Percentiles rank a stretch among this genome's conserved stretches.
Evolutionary conservation across 2,888 invertebrate species (phyloP).

Genomic region (Trileptium ribeirensis): DNA sequence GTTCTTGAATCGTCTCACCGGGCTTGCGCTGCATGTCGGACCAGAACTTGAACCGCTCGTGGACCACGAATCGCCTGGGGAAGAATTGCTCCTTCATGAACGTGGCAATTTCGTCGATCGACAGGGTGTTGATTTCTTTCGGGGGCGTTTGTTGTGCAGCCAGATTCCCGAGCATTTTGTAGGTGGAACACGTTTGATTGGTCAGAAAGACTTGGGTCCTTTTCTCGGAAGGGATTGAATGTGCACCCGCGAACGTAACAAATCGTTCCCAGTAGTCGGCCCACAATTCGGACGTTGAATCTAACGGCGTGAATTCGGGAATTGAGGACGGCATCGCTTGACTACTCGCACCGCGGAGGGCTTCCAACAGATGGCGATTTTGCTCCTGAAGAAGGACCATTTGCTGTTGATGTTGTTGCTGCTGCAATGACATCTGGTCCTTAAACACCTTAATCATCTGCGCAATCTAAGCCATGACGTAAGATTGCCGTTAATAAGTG

Average conservation of each 20-base stretch:
- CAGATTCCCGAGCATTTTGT: neutral
- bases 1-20: slow-evolving; percentile 33
- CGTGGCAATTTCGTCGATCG: neutral
- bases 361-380: neutral
- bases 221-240: neutral
- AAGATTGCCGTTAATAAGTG: no score
- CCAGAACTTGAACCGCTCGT: slow-evolving; percentile 31
- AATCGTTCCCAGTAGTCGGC: slow-evolving; percentile 2
- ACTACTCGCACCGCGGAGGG: neutral
- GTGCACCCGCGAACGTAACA: neutral
- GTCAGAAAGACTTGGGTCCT: slow-evolving; percentile 13
- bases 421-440: neutral
- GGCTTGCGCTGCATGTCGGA: slow-evolving; percentile 31
- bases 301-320: neutral
- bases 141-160: neutral
- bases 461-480: neutral
- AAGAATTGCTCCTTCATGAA: slow-evolving; percentile 27
- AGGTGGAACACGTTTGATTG: neutral
- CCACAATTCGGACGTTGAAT: neutral
- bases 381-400: neutral
- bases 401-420: neutral
- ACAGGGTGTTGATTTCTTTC: neutral
- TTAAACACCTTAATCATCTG: neutral
- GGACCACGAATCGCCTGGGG: slow-evolving; percentile 30
- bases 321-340: neutral